Base-by-base conservation (phyloP, 2,888 invertebrate genomes). In the Incurvaria masculella region DNA sequence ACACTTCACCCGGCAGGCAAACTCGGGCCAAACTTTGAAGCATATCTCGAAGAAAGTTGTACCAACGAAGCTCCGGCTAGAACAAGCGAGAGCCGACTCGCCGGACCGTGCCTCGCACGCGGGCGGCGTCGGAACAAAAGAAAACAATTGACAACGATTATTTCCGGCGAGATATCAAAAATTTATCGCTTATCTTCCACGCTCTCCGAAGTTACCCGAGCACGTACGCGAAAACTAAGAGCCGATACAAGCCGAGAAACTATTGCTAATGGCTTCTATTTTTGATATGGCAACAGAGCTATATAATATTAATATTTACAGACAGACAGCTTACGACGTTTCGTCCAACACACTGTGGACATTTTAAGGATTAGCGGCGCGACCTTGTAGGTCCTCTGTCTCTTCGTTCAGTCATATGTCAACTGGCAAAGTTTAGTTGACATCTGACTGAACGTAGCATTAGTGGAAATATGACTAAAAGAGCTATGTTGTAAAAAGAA, bases 171-270 rank as follows among this genome's bases (percentile, higher is more conserved):
- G 33, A 33, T 46, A 46, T 46, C 46, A 46, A 46, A 46, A 46
- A 46, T 46, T 46, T 46, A 46, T 41, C 41, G 46, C 41, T 46
- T 42, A 46, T 46, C 41, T 41, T 39, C 41, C 46, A 41, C 33
- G 3, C 33, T 33, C 3, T 4, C 14, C 14, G 33, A 6, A n/a
- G 23, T 23, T 8, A 4, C 14, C 14, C 6, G 33, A 33, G n/a
- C 33, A 33, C 33, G 33, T 33, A 33, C 33, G 33, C 33, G 14
- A n/a, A 6, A 14, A 14, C 33, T 33, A 33, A 33, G 33, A 33
- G 33, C n/a, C n/a, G n/a, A 4, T 33, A 23, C 23, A 33, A 8
- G 33, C 33, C 33, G 33, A 14, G 33, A 4, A 33, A 33, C 33
- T 33, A 33, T 33, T 33, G 8, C 14, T 33, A 33, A 33, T 33